Evolutionary conservation across 2,888 invertebrate species (phyloP), one percentile per base, ranked within the genome.

Genomic region (Epistrophe grossulariae): DNA sequence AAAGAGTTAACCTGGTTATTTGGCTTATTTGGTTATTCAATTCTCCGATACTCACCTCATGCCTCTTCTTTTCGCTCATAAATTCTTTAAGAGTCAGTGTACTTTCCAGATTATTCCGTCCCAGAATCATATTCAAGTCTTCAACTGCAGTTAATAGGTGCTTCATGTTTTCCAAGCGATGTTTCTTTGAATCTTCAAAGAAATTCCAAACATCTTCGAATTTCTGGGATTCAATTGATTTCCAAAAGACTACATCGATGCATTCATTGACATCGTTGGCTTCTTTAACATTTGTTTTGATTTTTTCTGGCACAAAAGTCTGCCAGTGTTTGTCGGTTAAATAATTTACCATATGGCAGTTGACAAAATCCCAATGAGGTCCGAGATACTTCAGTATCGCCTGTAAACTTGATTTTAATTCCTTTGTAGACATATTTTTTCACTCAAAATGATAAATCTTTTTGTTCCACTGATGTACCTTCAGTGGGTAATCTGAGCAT

Each of bases 11-110:
- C 88, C 35, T 40, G 40, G 28, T 7, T 10, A 13, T 55, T 17
- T 19, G 0, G 11, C 4, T n/a, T n/a, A n/a, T n/a, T n/a, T n/a
- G n/a, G n/a, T n/a, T n/a, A 38, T 11, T 7, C 13, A 48, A 38
- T 28, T 28, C 11, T 17, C 19, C 9, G 4, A 3, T 19, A 82
- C 84, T 82, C 74, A 95, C 96, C 94, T 98, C 98, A 91, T 98
- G 96, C 57, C 95, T 95, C 90, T 98, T 98, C 92, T 98, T 98
- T 66, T 94, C 93, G 4, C 94, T 95, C 96, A 97, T 97, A 89
- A 97, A 96, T 88, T 95, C 94, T n/a, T 94, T 94, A 10, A 96
- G 93, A 84, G 83, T 90, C 0, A 92, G 74, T 9, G 70, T 43
- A 17, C 48, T 59, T 0, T 38, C 43, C 13, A 43, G 11, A 0